Percentiles rank a stretch among this genome's conserved stretches.
Conservation (phyloP, 53 echinoderm and acorn worm genomes). For the Holothuria leucospilota region DNA sequence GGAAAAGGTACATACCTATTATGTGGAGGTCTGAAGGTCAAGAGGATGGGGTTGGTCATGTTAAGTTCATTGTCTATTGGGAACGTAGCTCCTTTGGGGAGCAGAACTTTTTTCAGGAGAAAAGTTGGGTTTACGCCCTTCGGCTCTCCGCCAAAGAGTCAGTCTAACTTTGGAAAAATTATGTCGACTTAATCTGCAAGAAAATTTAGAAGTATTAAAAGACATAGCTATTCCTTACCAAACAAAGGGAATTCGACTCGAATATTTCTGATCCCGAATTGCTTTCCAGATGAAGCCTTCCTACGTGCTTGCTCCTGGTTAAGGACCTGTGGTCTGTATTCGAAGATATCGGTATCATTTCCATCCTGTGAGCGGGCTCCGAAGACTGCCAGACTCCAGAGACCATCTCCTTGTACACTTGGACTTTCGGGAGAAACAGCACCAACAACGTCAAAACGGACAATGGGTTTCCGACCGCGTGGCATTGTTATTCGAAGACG, state of each 20-base stretch:
- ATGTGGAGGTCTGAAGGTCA: too few relatives aligned
- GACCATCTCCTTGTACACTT: background rate
- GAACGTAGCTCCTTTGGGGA: too few relatives aligned
- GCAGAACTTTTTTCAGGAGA: too few relatives aligned
- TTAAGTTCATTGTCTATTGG: too few relatives aligned
- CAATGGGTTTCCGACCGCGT: background rate
- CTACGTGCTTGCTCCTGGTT: background rate
- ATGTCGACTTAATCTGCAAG: too few relatives aligned
- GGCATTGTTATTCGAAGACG: background rate
- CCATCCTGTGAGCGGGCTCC: background rate
- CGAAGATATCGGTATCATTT: background rate
- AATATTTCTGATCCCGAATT: slow-evolving; percentile 14
- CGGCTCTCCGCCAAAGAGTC: too few relatives aligned
- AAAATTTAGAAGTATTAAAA: too few relatives aligned
- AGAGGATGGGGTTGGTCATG: too few relatives aligned
- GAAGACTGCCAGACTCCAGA: slow-evolving; percentile 16
- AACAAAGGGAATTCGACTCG: background rate
- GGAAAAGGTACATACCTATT: too few relatives aligned
- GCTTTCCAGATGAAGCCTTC: background rate
- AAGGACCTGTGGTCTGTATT: background rate
- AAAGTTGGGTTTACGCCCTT: too few relatives aligned
- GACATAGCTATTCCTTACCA: background rate
- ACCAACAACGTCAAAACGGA: slow-evolving; percentile 20
- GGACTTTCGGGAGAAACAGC: background rate
- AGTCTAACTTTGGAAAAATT: too few relatives aligned